Conservation (phyloP, 2,797 vertebrate genomes). For the Sciaenops ocellatus region DNA sequence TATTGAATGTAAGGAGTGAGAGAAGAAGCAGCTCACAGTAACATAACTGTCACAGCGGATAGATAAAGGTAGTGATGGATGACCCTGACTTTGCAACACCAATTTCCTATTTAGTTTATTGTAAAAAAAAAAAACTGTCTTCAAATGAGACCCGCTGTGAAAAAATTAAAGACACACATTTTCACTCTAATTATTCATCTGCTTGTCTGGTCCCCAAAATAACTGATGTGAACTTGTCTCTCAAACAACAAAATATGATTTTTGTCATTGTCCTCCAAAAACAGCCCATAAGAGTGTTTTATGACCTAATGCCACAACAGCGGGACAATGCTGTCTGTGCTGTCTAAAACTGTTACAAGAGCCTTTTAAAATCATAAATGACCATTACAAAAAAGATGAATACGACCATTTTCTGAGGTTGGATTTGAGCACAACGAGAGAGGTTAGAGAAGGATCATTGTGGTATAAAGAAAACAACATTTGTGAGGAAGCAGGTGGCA, state of each 20-base stretch:
- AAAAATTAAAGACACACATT: not conserved
- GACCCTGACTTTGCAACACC: conserved; percentile 27
- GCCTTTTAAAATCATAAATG: not conserved
- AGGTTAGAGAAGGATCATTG: not conserved
- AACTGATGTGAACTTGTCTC: too few relatives aligned
- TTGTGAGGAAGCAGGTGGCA: not conserved
- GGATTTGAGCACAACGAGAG: not conserved
- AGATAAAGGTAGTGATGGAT: conserved; percentile 55
- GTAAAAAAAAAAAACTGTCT: not conserved
- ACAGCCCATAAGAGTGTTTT: not conserved
- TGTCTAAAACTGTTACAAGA: not conserved
- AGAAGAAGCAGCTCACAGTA: conserved; percentile 26
- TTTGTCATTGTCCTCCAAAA: not conserved
- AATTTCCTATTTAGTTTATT: conserved; percentile 23
- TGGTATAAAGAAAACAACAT: not conserved
- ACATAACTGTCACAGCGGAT: conserved; percentile 36
- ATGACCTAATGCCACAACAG: not conserved
- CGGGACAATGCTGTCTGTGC: not conserved
- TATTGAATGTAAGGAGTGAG: conserved; percentile 38
- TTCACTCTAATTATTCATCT: conserved; percentile 2
- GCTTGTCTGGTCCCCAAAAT: not conserved
- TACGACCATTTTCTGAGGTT: not conserved
- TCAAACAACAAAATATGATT: not conserved
- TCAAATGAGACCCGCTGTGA: not conserved
- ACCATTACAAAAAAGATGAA: not conserved